Base-by-base conservation (phyloP, 2,113 vertebrate genomes). In the Cynocephalus volans region DNA sequence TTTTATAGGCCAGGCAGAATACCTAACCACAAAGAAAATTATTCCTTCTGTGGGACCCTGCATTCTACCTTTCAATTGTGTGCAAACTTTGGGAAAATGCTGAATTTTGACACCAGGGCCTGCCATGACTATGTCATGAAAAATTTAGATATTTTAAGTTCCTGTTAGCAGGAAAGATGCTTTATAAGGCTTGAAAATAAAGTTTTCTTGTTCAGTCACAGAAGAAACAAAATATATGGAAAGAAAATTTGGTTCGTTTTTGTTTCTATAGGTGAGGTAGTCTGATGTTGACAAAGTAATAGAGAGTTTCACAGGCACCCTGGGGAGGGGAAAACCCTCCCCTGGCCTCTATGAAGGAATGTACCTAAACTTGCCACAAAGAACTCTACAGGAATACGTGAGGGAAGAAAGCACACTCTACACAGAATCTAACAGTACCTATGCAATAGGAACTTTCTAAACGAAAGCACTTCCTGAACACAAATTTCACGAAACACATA, bases 271-370 rank as follows among this genome's bases (percentile, higher is more conserved):
- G 69, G 26, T 41, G 11, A 60, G 73, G 75, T 75, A 85, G 41
- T 56, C 10, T 69, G 70, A 82, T 92, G 75, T 97, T 97, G 93
- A 95, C 87, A 95, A 93, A 95, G 76, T 90, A 96, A 96, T 65
- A 60, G 45, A 96, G 91, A 94, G 48, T 91, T 92, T 90, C 52
- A 26, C n/a, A 41, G 18, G 13, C 3, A 58, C 73, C 95, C 95
- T n/a, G 65, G 84, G 41, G 93, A 95, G 80, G 48, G 54, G n/a
- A 95, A 80, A 21, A 56, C 41, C 4, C 62, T 50, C 67, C 77
- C 76, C 31, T 28, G 28, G 54, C 83, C 64, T 90, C 75, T 69
- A 52, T 45, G n/a, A 93, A 96, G 36, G 65, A 93, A 94, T 81
- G 79, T 12, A 91, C 73, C 82, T 82, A 93, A 81, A 88, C 67